A percentile compares a stretch with the other conserved stretches of the same genome.
Evolutionary conservation across 2,888 invertebrate genomes (phyloP).

Genomic region (Noctua pronuba): DNA sequence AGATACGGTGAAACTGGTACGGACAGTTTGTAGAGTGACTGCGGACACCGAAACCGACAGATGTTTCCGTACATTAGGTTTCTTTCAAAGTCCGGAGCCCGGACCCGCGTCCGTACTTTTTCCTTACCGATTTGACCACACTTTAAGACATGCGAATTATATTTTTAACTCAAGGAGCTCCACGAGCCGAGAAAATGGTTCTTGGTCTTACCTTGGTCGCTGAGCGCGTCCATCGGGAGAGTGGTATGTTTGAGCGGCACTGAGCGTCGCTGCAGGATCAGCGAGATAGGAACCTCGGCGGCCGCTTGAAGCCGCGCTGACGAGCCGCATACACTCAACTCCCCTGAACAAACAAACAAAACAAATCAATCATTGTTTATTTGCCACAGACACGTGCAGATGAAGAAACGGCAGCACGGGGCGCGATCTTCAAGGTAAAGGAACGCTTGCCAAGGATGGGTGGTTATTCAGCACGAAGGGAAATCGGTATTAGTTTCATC

Average conservation of each 20-base stretch:
- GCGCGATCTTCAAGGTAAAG: background rate
- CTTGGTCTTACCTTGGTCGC: conserved; percentile 84
- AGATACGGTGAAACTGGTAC: background rate
- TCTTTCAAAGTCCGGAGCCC: background rate
- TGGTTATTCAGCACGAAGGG: background rate
- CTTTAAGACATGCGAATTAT: too few species aligned
- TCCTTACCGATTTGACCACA: background rate
- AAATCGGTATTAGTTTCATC: background rate
- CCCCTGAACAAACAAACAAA: conserved; percentile 79
- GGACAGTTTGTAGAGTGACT: background rate
- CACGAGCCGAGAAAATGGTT: background rate
- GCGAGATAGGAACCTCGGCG: conserved; percentile 81
- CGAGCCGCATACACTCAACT: conserved; percentile 91
- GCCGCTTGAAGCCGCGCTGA: conserved; percentile 91
- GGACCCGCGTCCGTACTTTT: background rate
- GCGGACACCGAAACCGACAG: background rate
- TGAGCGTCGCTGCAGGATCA: conserved; percentile 65
- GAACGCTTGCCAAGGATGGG: background rate
- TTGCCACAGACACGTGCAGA: background rate
- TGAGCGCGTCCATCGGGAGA: conserved; percentile 85
- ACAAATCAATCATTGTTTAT: background rate
- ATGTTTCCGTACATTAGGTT: background rate
- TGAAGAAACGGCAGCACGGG: background rate
- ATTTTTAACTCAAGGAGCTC: background rate
- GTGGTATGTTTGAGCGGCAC: conserved; percentile 80